A percentile compares a stretch with the other conserved stretches of the same genome.
Evolutionary conservation across 2,113 vertebrate genomes (phyloP).

Genomic region (Herpetotheres cachinnans): DNA sequence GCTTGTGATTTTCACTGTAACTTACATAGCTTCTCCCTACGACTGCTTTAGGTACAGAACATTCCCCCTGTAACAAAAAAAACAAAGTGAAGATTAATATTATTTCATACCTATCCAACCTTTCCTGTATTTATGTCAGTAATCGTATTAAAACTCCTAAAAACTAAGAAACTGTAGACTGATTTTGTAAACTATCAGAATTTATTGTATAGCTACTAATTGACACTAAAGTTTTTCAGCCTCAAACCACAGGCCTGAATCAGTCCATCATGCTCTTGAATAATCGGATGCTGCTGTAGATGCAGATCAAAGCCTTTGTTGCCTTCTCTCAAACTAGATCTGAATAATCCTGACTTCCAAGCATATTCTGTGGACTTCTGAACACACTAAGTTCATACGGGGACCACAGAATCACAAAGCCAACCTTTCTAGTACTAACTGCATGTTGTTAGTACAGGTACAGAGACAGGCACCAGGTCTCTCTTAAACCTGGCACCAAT

Average conservation of each 20-base stretch:
- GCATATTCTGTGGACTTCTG: neutral
- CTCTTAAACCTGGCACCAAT: neutral
- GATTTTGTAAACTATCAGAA: accelerated
- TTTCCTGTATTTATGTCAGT: neutral
- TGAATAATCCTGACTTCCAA: neutral
- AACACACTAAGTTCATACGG: accelerated
- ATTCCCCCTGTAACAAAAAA: neutral
- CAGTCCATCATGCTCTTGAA: neutral
- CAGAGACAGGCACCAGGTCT: accelerated
- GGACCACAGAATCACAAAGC: no score
- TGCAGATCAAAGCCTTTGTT: neutral
- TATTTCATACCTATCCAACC: accelerated
- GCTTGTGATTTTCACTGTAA: accelerated
- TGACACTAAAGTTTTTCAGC: neutral
- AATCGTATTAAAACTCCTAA: neutral
- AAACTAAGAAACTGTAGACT: neutral
- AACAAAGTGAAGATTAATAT: accelerated
- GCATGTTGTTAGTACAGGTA: accelerated
- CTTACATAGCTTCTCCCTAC: neutral
- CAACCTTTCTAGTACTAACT: accelerated
- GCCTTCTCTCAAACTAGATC: neutral
- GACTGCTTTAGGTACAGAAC: neutral
- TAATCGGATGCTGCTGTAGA: neutral
- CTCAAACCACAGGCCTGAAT: neutral
- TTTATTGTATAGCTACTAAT: neutral